These are phyloP conservation scores for Drosophila rubida DNA, from an alignment of 2,888 invertebrate genomes.

Conservation along the genomic window DNA sequence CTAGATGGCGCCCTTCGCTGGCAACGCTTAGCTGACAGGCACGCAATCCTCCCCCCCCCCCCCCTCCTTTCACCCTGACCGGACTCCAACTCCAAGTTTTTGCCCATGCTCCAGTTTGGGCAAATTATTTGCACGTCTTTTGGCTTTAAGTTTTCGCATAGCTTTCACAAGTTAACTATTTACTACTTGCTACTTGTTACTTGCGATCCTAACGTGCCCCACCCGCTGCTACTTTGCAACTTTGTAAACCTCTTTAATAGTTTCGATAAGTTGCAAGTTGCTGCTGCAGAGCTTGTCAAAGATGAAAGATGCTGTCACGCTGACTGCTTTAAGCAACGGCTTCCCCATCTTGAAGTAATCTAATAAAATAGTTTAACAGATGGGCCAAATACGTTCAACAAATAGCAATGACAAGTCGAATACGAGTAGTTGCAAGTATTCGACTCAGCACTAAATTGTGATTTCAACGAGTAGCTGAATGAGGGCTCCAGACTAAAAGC, in stretches of 20 bases:
- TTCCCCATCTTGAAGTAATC: too few relatives aligned
- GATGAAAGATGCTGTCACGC: background rate
- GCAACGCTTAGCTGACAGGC: slow-evolving; percentile 30
- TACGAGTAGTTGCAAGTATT: too few relatives aligned
- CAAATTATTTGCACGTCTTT: slow-evolving; percentile 59
- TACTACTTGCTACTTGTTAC: slow-evolving; percentile 7
- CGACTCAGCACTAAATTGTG: too few relatives aligned
- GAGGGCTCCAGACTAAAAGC: too few relatives aligned
- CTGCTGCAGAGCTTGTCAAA: background rate
- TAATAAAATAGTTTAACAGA: background rate
- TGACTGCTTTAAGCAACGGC: background rate
- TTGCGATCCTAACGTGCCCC: background rate
- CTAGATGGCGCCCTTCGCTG: slow-evolving; percentile 46
- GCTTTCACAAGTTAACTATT: slow-evolving; percentile 31
- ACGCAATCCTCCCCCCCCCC: slow-evolving; percentile 39
- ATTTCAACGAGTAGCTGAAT: too few relatives aligned
- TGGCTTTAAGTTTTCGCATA: slow-evolving; percentile 43
- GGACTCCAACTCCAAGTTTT: background rate
- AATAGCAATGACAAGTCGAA: too few relatives aligned
- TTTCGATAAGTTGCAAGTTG: background rate
- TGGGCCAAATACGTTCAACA: too few relatives aligned
- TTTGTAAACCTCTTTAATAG: slow-evolving; percentile 1
- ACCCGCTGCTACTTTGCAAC: background rate
- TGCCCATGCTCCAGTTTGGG: slow-evolving; percentile 8
- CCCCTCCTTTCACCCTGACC: too few relatives aligned